phyloP scores from a whole-genome alignment of 2,797 vertebrate species.

The Poecilia picta region DNA sequence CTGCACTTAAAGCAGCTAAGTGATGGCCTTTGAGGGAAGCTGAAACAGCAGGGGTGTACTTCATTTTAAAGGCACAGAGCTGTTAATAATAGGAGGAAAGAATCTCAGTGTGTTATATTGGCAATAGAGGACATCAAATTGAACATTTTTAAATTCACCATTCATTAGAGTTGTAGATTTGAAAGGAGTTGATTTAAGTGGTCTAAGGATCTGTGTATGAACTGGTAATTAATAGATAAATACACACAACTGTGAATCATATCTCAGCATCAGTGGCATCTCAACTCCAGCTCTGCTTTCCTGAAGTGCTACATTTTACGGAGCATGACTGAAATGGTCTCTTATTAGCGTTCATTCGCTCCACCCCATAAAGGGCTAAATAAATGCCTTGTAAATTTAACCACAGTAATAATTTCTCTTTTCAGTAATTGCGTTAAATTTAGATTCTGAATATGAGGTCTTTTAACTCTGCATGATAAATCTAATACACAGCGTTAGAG shows the following conservation, averaged over 20 bases:
- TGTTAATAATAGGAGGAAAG: slow-evolving; percentile 89
- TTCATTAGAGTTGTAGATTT: slow-evolving; percentile 56
- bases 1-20: slow-evolving; percentile 92
- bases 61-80: slow-evolving; percentile 92
- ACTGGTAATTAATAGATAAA: slow-evolving; percentile 86
- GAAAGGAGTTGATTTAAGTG: slow-evolving; percentile 86
- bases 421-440: slow-evolving; percentile 14
- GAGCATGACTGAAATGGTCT: slow-evolving; percentile 30
- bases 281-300: slow-evolving; percentile 23
- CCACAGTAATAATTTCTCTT: not conserved
- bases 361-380: slow-evolving; percentile 8
- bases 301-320: slow-evolving; percentile 32
- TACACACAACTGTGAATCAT: slow-evolving; percentile 78
- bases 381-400: slow-evolving; percentile 26
- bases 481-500: not conserved
- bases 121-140: slow-evolving; percentile 90
- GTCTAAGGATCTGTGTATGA: slow-evolving; percentile 84
- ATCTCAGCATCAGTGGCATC: slow-evolving; percentile 41
- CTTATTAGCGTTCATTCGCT: slow-evolving; percentile 22
- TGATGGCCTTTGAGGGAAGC: slow-evolving; percentile 90
- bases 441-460: slow-evolving; percentile 5
- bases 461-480: slow-evolving; percentile 8
- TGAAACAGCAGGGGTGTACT: slow-evolving; percentile 86
- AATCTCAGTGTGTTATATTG: slow-evolving; percentile 90
- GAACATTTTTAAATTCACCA: slow-evolving; percentile 74